Conservation (phyloP, 1,140 invertebrate species). For the Sipha flava region DNA sequence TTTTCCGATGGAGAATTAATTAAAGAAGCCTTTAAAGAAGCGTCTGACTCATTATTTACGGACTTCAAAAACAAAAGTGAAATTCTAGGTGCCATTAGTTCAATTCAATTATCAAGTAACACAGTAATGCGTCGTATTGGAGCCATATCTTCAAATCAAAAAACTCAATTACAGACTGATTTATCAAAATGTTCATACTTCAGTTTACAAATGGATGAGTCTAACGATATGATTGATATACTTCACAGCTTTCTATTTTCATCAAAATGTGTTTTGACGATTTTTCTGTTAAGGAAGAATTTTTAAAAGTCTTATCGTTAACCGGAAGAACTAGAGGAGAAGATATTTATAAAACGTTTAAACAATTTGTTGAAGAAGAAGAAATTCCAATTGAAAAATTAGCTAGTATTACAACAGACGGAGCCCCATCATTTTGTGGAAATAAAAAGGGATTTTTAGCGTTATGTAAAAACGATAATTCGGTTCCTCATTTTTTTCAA, state of each 20-base stretch:
- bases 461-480: neutral
- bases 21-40: slow-evolving; percentile 4
- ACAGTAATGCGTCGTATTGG: slow-evolving; percentile 1
- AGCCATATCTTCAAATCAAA: neutral
- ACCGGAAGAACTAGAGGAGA: neutral
- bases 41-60: neutral
- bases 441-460: neutral
- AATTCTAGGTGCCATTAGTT: neutral
- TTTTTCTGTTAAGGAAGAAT: neutral
- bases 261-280: neutral
- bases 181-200: neutral
- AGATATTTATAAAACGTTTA: neutral
- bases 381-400: neutral
- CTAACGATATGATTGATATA: neutral
- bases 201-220: neutral
- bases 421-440: neutral
- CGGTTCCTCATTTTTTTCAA: neutral
- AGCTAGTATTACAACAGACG: neutral
- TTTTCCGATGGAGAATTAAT: slow-evolving; percentile 24
- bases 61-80: neutral
- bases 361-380: slow-evolving; percentile 2
- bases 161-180: neutral
- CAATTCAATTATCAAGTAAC: slow-evolving; percentile 1
- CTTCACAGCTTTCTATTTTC: neutral
- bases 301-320: neutral